Base-by-base conservation (phyloP, 2,113 vertebrate genomes). In the Pyrgilauda ruficollis region DNA sequence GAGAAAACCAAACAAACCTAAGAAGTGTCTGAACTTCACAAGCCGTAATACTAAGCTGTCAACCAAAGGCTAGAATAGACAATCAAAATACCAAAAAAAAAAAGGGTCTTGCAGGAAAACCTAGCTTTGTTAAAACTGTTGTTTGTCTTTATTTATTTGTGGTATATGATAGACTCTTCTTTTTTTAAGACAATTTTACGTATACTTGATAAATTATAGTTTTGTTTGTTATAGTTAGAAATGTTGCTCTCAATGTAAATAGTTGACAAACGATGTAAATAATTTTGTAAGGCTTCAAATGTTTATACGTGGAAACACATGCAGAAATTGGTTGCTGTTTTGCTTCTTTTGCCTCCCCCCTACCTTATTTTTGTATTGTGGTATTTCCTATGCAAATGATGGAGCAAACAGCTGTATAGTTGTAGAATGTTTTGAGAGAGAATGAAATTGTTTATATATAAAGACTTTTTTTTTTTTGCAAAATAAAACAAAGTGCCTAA, bases 111-210 rank as follows among this genome's bases (percentile, higher is more conserved):
- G 97, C 97, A 97, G 97, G 95, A 97, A 97, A 98, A 94, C 77
- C 94, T 97, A 97, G 95, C 97, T 97, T 98, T 98, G 97, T 98
- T 98, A 93, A 98, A 97, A 97, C 97, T 97, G 96, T 98, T 98
- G 95, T 98, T 98, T 98, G 97, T 97, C 97, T 97, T 98, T 98
- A 98, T 98, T 98, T 98, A 98, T 98, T 98, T 98, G 97, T 98
- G 97, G 97, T 98, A 97, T 97, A 98, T 79, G 94, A 97, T 97
- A 97, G 96, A 96, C 96, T 97, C 76, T 96, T 97, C 97, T 97
- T 96, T 98, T 98, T 97, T 90, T 84, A 97, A 96, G 92, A 96
- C 96, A 97, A 97, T 97, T 98, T 98, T 98, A 97, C 97, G 93
- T 97, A 94, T 66, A 97, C 97, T 98, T 98, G 97, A 98, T 98